Evolutionary conservation across 1,140 invertebrate genomes (phyloP).

Genomic region (Drosophila chauvacae): DNA sequence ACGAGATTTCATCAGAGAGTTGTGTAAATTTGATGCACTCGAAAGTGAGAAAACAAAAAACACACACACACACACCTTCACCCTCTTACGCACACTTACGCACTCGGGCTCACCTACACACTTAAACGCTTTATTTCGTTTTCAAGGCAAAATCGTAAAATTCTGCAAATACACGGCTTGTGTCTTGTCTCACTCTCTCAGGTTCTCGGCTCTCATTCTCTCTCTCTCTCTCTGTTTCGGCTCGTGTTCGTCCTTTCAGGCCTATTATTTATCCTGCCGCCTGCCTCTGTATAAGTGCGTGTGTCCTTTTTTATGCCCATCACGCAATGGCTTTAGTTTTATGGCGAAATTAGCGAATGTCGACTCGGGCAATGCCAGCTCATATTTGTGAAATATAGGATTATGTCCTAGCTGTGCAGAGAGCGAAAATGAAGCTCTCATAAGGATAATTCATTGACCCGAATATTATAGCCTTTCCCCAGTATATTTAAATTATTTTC

Average conservation of each 20-base stretch:
- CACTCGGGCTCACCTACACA: slow-evolving; percentile 21
- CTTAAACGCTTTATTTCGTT: slow-evolving; percentile 66
- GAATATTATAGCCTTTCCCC: too few species aligned
- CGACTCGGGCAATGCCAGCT: slow-evolving; percentile 40
- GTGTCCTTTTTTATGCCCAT: slow-evolving; percentile 62
- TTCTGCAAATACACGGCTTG: slow-evolving; percentile 54
- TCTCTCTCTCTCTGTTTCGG: slow-evolving; percentile 15
- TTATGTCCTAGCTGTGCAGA: slow-evolving; percentile 16
- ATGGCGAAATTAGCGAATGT: slow-evolving; percentile 75
- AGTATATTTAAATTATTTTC: neutral
- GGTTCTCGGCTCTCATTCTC: neutral
- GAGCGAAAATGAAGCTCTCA: neutral
- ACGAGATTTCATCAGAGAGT: slow-evolving; percentile 73
- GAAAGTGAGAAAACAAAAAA: slow-evolving; percentile 44
- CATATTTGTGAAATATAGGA: slow-evolving; percentile 60
- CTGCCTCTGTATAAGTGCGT: slow-evolving; percentile 7
- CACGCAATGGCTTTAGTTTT: slow-evolving; percentile 79
- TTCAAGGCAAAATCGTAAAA: slow-evolving; percentile 74
- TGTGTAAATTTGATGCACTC: slow-evolving; percentile 74
- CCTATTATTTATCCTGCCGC: slow-evolving; percentile 45
- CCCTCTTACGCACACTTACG: slow-evolving; percentile 12
- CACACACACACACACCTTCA: slow-evolving; percentile 13
- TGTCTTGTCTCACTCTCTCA: slow-evolving; percentile 21
- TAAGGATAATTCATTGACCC: slow-evolving; percentile 4
- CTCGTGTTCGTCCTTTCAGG: slow-evolving; percentile 36